These are phyloP conservation scores for Cactoblastis cactorum DNA, from an alignment of 2,888 invertebrate species.

Conservation along the genomic window DNA sequence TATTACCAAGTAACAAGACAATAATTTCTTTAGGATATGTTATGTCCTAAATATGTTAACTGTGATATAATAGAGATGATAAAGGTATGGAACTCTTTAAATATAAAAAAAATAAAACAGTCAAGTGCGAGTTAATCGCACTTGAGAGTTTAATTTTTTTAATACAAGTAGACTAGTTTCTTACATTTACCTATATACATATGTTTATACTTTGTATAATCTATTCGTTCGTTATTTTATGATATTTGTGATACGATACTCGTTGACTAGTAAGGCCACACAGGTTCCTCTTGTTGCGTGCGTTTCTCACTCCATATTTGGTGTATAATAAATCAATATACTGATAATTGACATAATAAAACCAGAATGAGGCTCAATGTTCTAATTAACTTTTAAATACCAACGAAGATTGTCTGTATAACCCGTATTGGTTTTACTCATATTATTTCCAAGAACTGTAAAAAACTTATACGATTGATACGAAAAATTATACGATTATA, in stretches of 20 bases:
- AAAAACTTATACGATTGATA: not conserved
- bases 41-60: no score
- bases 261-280: constrained; percentile 49
- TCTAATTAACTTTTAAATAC: not conserved
- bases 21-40: no score
- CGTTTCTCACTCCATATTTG: constrained; percentile 47
- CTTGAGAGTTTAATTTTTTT: no score
- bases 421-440: constrained; percentile 24
- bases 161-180: no score
- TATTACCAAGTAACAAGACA: no score
- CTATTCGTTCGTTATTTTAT: constrained; percentile 12
- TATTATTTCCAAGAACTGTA: not conserved
- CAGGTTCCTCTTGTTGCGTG: constrained; percentile 35
- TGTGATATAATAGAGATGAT: no score
- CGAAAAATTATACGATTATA: no score
- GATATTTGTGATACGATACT: constrained; percentile 60
- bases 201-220: not conserved
- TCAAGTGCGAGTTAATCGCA: no score
- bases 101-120: no score
- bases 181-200: no score
- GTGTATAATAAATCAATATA: constrained; percentile 38
- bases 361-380: constrained; percentile 19
- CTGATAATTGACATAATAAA: constrained; percentile 43
- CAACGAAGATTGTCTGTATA: not conserved
- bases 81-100: no score